phyloP scores from a whole-genome alignment of 2,797 vertebrate genomes.

The Tragelaphus eurycerus region DNA sequence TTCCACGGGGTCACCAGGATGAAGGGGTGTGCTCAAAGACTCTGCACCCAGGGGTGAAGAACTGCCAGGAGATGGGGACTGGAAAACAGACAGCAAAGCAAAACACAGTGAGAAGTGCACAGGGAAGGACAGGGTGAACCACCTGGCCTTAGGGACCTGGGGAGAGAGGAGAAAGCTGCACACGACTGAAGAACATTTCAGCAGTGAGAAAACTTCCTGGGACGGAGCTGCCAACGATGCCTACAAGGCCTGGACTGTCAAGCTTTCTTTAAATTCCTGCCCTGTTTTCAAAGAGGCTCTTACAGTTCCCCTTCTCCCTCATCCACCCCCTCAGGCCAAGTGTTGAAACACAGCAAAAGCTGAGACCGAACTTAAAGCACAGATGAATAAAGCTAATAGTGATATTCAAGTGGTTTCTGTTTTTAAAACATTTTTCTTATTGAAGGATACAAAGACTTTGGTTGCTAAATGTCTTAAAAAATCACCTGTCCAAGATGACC shows the following conservation, averaged over 20 bases:
- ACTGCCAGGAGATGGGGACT: slow-evolving; percentile 92
- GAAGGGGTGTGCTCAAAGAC: slow-evolving; percentile 89
- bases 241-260: neutral
- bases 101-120: slow-evolving; percentile 60
- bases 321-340: neutral
- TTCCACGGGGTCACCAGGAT: slow-evolving; percentile 89
- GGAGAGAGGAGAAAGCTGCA: neutral
- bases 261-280: neutral
- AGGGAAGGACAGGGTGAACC: neutral
- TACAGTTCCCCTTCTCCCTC: neutral
- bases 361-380: neutral
- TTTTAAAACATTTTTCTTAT: neutral
- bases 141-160: neutral
- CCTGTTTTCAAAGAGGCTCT: neutral
- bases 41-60: slow-evolving; percentile 93
- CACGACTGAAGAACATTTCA: too few relatives aligned
- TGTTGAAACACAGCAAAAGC: neutral
- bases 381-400: neutral
- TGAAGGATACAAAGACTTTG: neutral
- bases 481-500: neutral
- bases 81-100: slow-evolving; percentile 76
- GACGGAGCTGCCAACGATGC: neutral
- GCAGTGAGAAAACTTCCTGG: neutral
- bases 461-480: neutral
- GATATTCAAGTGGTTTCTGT: neutral